Base-by-base conservation (phyloP, 2,797 vertebrate genomes). In the Melanotaenia pygmaea region DNA sequence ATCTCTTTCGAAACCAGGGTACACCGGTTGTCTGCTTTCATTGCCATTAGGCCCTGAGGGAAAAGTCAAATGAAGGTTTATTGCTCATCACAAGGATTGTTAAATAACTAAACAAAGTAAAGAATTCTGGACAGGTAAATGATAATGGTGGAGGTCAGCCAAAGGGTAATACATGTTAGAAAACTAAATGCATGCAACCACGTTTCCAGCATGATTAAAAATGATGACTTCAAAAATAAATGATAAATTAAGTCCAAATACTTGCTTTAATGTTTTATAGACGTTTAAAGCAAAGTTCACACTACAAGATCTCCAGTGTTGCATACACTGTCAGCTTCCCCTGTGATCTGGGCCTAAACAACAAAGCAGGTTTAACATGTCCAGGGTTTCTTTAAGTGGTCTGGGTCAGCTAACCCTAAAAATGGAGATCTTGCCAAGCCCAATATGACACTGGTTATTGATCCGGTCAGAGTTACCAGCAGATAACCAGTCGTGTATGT, bases 1-100 rank as follows among this genome's bases (percentile, higher is more conserved):
- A 73, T 99, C 98, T 86, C 94, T 96, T 90, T 99, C 97, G 74
- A 99, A 99, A 14, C 97, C 96, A 1, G 90, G 91, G 78, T 98
- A 98, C 59, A 95, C 93, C 37, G 96, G 95, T 72, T 97, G 97
- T 81, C 95, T 97, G 86, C 84, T 67, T 50, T 96, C 95, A 16
- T 94, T 95, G 77, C 92, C 95, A 58, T 92, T 86, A 1, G 91
- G 91, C 91, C 91, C 91, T 93, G 56, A 53, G 37, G 40, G 28
- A 69, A 50, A 73, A 38, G 70, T 72, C 37, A 54, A 67, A 43
- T 2, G 20, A 35, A 64, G 8, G 18, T 22, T 47, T 57, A 24
- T 24, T 34, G 30, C 43, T 59, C 50, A 28, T 57, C 9, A 50
- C 22, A 68, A 30, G 20, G 6, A 53, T 57, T 20, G 0, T 3